Evolutionary conservation across 2,113 vertebrate genomes (phyloP).

Genomic region (Chloropsis hardwickii): DNA sequence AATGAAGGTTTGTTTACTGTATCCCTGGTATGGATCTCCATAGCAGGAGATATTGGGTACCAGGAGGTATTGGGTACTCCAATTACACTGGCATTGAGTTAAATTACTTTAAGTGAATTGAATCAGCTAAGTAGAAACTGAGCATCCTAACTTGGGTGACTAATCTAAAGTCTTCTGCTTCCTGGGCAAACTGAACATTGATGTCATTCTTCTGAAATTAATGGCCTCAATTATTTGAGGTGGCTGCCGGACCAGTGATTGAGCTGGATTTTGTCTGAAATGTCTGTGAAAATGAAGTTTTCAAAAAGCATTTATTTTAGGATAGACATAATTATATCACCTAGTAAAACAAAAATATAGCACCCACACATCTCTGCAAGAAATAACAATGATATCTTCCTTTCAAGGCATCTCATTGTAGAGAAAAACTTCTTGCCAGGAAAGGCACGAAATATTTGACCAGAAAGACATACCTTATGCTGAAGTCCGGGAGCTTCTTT

Average conservation of each 20-base stretch:
- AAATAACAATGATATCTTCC: conserved; percentile 16
- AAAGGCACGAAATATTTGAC: conserved; percentile 40
- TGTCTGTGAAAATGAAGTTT: conserved; percentile 30
- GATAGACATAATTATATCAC: conserved; percentile 28
- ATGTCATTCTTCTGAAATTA: conserved; percentile 22
- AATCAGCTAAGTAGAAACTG: not conserved
- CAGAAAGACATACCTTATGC: not conserved
- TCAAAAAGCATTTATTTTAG: conserved; percentile 46
- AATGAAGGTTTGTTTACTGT: not conserved
- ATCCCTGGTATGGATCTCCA: not conserved
- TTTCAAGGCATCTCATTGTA: not conserved
- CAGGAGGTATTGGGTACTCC: not conserved
- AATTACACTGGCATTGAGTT: not conserved
- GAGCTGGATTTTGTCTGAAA: conserved; percentile 26
- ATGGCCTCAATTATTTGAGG: not conserved
- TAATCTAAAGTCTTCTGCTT: not conserved
- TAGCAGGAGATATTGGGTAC: too few species aligned
- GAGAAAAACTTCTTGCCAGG: conserved; percentile 10
- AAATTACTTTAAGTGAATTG: not conserved
- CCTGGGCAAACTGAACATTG: not conserved
- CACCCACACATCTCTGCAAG: conserved; percentile 9
- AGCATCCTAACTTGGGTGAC: not conserved
- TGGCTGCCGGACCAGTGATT: conserved; percentile 36
- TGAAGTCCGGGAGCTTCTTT: not conserved
- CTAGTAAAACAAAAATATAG: conserved; percentile 46